These are phyloP conservation scores for Coptodon bakossiorum DNA, from an alignment of 2,113 vertebrate species.

Conservation along the genomic window DNA sequence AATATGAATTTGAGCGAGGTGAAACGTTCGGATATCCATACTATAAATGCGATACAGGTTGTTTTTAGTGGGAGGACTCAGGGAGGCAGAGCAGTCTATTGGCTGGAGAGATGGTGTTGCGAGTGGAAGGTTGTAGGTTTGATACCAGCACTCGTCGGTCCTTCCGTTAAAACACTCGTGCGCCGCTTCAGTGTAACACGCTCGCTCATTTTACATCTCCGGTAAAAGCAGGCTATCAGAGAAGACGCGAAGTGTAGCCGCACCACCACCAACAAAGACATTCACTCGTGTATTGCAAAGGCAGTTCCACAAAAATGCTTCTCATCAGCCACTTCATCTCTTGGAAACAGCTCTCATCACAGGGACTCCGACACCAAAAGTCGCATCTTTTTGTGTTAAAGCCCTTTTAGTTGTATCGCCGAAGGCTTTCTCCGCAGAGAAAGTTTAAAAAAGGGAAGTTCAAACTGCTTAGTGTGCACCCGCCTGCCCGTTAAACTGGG, in stretches of 20 bases:
- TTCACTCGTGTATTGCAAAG: neutral
- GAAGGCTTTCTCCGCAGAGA: neutral
- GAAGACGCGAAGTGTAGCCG: neutral
- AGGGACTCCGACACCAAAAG: neutral
- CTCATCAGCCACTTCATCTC: neutral
- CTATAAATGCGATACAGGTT: conserved; percentile 3
- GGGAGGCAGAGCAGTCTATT: neutral
- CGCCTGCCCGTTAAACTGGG: neutral
- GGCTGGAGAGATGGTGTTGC: neutral
- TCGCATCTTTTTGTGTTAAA: neutral
- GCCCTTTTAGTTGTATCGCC: neutral
- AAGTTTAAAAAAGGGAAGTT: neutral
- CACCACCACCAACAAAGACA: neutral
- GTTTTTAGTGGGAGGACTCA: conserved; percentile 4
- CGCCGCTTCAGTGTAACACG: neutral
- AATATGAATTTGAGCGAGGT: neutral
- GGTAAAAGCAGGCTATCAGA: neutral
- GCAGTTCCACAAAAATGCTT: neutral
- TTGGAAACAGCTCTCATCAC: neutral
- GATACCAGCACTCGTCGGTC: neutral
- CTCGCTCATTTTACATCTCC: neutral
- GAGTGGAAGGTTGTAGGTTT: conserved; percentile 21
- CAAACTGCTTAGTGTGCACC: neutral
- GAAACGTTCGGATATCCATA: conserved; percentile 24
- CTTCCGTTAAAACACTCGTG: neutral